These are phyloP conservation scores for Halichoeres trimaculatus DNA, from an alignment of 2,113 vertebrate genomes.

Conservation along the genomic window DNA sequence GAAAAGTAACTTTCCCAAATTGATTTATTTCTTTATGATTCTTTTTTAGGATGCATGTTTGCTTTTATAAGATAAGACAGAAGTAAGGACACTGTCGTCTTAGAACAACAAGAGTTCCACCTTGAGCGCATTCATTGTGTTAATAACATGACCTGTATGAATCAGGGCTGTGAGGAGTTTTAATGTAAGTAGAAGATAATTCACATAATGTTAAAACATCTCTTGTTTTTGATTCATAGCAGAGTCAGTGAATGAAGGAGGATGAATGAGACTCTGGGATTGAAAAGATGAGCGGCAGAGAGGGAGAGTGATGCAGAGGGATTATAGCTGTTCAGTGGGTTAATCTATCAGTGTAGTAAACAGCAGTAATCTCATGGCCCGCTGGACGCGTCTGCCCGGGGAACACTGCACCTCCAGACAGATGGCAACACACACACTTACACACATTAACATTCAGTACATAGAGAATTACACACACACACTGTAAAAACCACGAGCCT, in stretches of 20 bases:
- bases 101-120: no score
- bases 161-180: no score
- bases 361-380: constrained; percentile 70
- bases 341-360: constrained; percentile 79
- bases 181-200: no score
- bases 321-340: constrained; percentile 78
- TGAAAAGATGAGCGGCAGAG: constrained; percentile 1
- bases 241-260: constrained; percentile 6
- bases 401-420: constrained; percentile 57
- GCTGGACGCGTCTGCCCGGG: constrained; percentile 36
- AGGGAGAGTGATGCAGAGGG: constrained; percentile 35
- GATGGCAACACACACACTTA: constrained; percentile 59
- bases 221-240: neutral
- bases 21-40: no score
- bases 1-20: neutral
- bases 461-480: neutral
- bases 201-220: no score
- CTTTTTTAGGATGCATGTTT: no score
- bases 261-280: constrained; percentile 23
- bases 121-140: no score
- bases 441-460: neutral
- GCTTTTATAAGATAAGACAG: no score
- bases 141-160: no score
- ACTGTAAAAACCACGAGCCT: neutral
- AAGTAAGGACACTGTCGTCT: no score